phyloP scores from a whole-genome alignment of 2,888 invertebrate genomes.

The Limenitis camilla region DNA sequence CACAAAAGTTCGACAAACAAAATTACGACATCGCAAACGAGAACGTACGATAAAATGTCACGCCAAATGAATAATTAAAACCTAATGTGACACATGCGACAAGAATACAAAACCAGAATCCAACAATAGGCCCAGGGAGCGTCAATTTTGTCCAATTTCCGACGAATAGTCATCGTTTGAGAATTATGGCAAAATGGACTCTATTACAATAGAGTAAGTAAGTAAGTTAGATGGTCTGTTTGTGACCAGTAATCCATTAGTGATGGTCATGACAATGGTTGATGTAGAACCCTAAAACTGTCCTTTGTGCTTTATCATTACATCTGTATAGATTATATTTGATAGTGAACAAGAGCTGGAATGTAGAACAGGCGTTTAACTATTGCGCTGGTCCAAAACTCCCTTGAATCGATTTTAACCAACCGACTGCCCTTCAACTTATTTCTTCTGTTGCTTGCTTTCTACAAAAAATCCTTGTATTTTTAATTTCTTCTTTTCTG shows the following conservation, averaged over 20 bases:
- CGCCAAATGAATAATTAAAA: slow-evolving; percentile 18
- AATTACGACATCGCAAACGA: not conserved
- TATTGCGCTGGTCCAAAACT: not conserved
- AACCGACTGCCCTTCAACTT: no score
- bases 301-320: slow-evolving; percentile 25
- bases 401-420: no score
- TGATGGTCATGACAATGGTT: slow-evolving; percentile 57
- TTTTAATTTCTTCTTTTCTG: no score
- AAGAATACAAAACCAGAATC: slow-evolving; percentile 21
- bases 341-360: not conserved
- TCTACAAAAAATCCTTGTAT: no score
- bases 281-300: slow-evolving; percentile 22
- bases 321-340: slow-evolving; percentile 16
- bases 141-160: slow-evolving; percentile 41
- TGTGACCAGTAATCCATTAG: slow-evolving; percentile 65
- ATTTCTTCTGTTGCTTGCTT: no score
- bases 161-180: slow-evolving; percentile 20
- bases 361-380: not conserved
- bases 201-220: not conserved
- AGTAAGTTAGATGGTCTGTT: slow-evolving; percentile 6
- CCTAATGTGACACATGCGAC: slow-evolving; percentile 20
- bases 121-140: slow-evolving; percentile 25
- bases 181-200: slow-evolving; percentile 1
- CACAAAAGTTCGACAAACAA: no score
- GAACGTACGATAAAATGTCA: not conserved